Evolutionary conservation across 2,888 invertebrate species (phyloP), one percentile per base, ranked within the genome.

Genomic region (Tillus elongatus): DNA sequence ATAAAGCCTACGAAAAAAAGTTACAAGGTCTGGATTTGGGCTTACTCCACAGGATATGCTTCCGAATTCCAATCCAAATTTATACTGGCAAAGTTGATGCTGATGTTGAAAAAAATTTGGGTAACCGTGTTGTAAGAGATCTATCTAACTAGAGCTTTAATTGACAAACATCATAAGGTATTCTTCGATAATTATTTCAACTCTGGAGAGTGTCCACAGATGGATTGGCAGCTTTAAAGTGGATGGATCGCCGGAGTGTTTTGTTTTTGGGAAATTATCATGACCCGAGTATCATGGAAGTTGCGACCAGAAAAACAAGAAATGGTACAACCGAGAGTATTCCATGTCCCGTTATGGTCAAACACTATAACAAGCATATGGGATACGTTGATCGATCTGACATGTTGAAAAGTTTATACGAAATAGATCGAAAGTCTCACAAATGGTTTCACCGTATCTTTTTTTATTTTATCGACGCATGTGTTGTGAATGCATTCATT

Each of bases 381-480:
- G 29, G 26, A 16, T 36, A 33, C 24, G 40, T 37, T n/a, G 40
- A 40, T 35, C 33, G 14, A 33, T 29, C 36, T 3, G 36, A 36
- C 27, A 36, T 36, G 33, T 13, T 33, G 14, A 44, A 45, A 36
- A 36, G 40, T 24, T 36, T 37, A 13, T 53, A 54, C 41, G 47
- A 46, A 30, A 43, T 44, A 19, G 42, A 51, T 37, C 33, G 49
- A 30, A 52, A 52, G 37, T 43, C 43, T 33, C 44, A 40, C 33
- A 53, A 51, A 45, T 52, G 52, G 52, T 53, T n/a, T n/a, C n/a
- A n/a, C n/a, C n/a, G 52, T 44, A 43, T 54, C 11, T 46, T 52
- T 31, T 53, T 43, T 36, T 45, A 48, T 40, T 48, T 53, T 28
- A 15, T 52, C n/a, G 47, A 53, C 41, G 42, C 47, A 13, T 30